Percentiles rank a stretch among this genome's conserved stretches.
These are phyloP conservation scores for Actinostola sp. DNA, from an alignment of 92 coral and sea anemone species.

Conservation along the genomic window DNA sequence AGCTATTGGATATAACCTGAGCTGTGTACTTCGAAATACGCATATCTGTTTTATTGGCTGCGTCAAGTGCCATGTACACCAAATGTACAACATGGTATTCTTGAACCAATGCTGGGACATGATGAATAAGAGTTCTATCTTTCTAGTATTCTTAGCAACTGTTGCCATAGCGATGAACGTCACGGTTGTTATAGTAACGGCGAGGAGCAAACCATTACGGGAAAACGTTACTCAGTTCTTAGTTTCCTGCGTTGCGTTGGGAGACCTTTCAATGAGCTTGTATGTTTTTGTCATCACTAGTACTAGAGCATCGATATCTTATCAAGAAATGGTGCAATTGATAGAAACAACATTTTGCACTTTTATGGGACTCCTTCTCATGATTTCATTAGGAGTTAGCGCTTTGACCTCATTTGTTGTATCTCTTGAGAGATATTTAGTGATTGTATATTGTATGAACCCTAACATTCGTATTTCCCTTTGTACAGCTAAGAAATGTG, in stretches of 20 bases:
- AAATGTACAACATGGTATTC: slow-evolving; percentile 18
- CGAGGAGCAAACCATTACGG: slow-evolving; percentile 19
- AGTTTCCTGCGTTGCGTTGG: slow-evolving; percentile 26
- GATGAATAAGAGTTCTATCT: slow-evolving; percentile 28
- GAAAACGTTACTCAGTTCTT: slow-evolving; percentile 32
- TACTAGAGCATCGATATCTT: slow-evolving; percentile 25
- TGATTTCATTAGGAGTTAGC: slow-evolving; percentile 34
- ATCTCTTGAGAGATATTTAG: slow-evolving; percentile 35
- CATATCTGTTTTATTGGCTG: slow-evolving; percentile 34
- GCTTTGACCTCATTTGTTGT: slow-evolving; percentile 36
- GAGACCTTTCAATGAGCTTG: slow-evolving; percentile 26
- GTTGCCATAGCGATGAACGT: slow-evolving; percentile 33
- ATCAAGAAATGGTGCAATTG: slow-evolving; percentile 23
- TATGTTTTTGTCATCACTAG: slow-evolving; percentile 27
- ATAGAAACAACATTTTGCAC: slow-evolving; percentile 13
- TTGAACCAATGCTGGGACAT: slow-evolving; percentile 31
- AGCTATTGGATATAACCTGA: slow-evolving; percentile 12
- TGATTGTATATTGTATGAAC: slow-evolving; percentile 34
- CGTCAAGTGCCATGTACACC: slow-evolving; percentile 10
- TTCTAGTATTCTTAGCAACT: slow-evolving; percentile 28
- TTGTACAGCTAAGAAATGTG: slow-evolving; percentile 6
- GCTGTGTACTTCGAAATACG: slow-evolving; percentile 10
- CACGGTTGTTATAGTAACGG: slow-evolving; percentile 40
- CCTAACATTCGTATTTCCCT: slow-evolving; percentile 36
- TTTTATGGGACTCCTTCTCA: slow-evolving; percentile 29